These are phyloP conservation scores for Andricus curvator DNA, from an alignment of 2,888 invertebrate genomes.

Conservation along the genomic window DNA sequence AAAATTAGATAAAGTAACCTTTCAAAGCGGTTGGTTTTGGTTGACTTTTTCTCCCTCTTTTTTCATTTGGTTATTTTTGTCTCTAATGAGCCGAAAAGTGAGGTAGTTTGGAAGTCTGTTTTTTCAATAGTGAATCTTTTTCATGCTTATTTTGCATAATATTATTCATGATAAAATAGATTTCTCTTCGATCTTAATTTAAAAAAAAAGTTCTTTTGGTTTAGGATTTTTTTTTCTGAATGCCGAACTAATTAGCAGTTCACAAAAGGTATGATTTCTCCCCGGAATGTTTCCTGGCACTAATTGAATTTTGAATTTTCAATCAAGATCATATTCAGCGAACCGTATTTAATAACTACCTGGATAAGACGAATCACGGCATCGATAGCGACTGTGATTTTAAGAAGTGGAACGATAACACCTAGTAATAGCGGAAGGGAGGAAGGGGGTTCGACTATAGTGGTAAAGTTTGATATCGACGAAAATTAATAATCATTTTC, in stretches of 20 bases:
- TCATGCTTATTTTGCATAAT: too few relatives aligned
- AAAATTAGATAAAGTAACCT: too few relatives aligned
- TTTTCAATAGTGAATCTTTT: too few relatives aligned
- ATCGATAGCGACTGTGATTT: constrained; percentile 29
- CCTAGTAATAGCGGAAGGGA: background rate
- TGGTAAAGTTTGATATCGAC: constrained; percentile 30
- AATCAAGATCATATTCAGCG: constrained; percentile 22
- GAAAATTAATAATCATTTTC: constrained; percentile 31
- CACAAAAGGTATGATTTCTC: background rate
- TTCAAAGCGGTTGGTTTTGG: too few relatives aligned
- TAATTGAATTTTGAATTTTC: constrained; percentile 23
- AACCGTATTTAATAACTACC: constrained; percentile 18
- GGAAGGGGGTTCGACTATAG: constrained; percentile 1
- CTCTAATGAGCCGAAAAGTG: too few relatives aligned
- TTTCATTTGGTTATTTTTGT: too few relatives aligned
- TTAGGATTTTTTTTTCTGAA: too few relatives aligned
- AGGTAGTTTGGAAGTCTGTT: too few relatives aligned
- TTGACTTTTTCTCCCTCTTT: too few relatives aligned
- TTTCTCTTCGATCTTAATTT: too few relatives aligned
- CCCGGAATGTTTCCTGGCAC: background rate
- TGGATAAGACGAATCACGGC: background rate
- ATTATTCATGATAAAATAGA: too few relatives aligned
- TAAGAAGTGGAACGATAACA: constrained; percentile 28
- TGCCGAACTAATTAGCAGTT: background rate
- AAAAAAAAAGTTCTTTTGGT: too few relatives aligned